Evolutionary conservation across 2,797 vertebrate genomes (phyloP).

Genomic region (Anisognathus igniventris): DNA sequence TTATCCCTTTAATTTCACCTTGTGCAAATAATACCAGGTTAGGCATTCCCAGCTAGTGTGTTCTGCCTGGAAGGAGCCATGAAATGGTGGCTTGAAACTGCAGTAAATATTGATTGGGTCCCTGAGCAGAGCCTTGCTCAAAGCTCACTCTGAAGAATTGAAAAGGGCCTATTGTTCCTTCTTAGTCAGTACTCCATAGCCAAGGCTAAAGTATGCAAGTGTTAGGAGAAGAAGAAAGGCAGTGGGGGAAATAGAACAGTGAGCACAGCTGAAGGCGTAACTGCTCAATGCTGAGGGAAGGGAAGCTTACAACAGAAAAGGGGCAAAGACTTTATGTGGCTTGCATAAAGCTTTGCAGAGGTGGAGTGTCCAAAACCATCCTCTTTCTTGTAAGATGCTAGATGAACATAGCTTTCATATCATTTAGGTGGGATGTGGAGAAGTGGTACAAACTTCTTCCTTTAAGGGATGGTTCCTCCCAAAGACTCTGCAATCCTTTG

Average conservation of each 20-base stretch:
- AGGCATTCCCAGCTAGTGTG: constrained; percentile 60
- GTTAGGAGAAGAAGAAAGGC: constrained; percentile 75
- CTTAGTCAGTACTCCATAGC: constrained; percentile 77
- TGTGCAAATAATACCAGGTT: constrained; percentile 53
- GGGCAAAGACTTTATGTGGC: constrained; percentile 37
- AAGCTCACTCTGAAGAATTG: constrained; percentile 72
- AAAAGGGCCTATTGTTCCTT: constrained; percentile 87
- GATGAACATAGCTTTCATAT: constrained; percentile 10
- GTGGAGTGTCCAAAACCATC: neutral
- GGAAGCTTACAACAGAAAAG: constrained; percentile 65
- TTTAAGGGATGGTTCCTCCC: neutral
- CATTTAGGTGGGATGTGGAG: neutral
- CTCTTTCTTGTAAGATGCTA: neutral
- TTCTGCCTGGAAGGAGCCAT: constrained; percentile 69
- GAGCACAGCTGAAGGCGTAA: constrained; percentile 73
- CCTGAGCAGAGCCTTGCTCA: constrained; percentile 68
- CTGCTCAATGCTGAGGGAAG: constrained; percentile 47
- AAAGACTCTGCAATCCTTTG: neutral
- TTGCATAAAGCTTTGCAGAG: constrained; percentile 40
- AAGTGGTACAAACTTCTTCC: neutral
- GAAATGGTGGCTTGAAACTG: constrained; percentile 75
- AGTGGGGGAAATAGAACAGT: constrained; percentile 62
- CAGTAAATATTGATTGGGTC: constrained; percentile 81
- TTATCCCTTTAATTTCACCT: constrained; percentile 20
- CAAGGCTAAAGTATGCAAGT: constrained; percentile 80